phyloP scores from a whole-genome alignment of 2,797 vertebrate species.

The Chaunax sp. region DNA sequence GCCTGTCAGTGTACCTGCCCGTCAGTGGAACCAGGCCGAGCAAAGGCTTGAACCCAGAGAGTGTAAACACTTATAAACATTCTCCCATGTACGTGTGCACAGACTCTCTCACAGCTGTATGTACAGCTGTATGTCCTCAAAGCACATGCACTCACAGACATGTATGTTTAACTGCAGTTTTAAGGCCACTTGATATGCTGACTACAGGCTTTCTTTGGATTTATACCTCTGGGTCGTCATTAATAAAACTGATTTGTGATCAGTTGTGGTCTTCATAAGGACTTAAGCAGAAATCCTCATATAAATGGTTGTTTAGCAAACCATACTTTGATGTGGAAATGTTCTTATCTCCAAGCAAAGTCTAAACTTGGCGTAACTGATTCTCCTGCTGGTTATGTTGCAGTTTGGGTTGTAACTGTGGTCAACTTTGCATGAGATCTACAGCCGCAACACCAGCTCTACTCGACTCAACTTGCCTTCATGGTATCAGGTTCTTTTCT shows the following conservation, averaged over 20 bases:
- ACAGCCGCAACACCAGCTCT: too few species aligned
- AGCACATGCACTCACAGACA: conserved; percentile 8
- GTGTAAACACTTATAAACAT: conserved; percentile 68
- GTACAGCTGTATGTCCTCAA: conserved; percentile 47
- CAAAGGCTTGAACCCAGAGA: conserved; percentile 37
- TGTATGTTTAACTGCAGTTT: conserved; percentile 17
- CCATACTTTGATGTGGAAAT: background rate
- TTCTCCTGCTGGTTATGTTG: too few species aligned
- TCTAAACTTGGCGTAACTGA: background rate
- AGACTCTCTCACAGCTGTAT: conserved; percentile 1
- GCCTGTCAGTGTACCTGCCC: conserved; percentile 62
- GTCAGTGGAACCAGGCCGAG: conserved; percentile 53
- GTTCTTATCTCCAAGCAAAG: background rate
- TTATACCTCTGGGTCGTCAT: background rate
- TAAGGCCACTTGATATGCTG: background rate
- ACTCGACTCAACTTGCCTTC: too few species aligned
- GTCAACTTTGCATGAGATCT: too few species aligned
- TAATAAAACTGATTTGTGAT: background rate
- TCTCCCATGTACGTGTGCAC: conserved; percentile 21
- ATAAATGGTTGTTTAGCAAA: background rate
- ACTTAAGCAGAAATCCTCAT: background rate
- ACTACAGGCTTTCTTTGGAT: background rate
- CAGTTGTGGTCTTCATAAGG: background rate
- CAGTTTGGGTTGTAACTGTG: too few species aligned
- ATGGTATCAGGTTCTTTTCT: too few species aligned